Conservation (phyloP, 2,113 vertebrate species). For the Tyto alba region DNA sequence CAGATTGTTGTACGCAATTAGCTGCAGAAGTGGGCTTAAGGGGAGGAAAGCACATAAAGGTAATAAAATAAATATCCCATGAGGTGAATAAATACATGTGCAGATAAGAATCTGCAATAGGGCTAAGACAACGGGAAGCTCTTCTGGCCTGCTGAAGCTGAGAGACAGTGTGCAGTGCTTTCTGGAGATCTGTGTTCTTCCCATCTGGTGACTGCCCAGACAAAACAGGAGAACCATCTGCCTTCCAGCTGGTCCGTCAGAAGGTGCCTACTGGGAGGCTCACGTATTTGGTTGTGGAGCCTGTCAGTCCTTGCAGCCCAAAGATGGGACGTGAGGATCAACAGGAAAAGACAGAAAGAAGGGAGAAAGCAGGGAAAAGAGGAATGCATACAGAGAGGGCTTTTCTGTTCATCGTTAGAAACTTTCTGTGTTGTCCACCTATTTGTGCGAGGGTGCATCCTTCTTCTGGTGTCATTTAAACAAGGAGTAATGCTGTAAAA, state of each 20-base stretch:
- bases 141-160: background rate
- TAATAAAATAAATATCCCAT: background rate
- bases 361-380: background rate
- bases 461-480: background rate
- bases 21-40: background rate
- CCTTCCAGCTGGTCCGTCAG: constrained; percentile 26
- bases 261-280: background rate
- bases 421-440: background rate
- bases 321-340: background rate
- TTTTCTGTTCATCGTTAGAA: background rate
- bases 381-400: background rate
- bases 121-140: background rate
- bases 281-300: background rate
- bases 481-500: background rate
- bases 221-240: constrained; percentile 52
- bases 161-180: background rate
- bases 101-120: background rate
- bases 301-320: background rate
- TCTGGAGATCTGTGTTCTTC: background rate
- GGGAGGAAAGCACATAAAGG: background rate
- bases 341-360: background rate
- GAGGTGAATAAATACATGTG: background rate
- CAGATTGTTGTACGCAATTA: background rate
- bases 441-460: background rate
- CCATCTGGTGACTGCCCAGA: constrained; percentile 52